Conservation (phyloP, 2,113 vertebrate genomes). For the Hucho hucho region DNA sequence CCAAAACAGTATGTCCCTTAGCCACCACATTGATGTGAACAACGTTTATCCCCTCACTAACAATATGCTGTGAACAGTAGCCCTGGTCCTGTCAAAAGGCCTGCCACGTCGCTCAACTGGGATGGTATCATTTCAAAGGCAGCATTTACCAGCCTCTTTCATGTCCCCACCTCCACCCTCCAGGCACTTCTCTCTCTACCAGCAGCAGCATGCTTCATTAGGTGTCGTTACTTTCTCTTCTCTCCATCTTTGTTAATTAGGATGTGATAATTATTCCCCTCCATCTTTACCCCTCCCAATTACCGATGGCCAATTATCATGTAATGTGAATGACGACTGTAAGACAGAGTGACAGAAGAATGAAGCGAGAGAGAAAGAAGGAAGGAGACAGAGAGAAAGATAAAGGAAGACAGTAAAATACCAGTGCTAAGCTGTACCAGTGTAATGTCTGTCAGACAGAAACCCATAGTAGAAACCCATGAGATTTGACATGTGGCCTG, state of each 20-base stretch:
- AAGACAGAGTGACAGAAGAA: conserved; percentile 53
- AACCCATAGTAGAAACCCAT: not conserved
- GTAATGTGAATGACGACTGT: conserved; percentile 61
- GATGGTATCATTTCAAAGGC: conserved; percentile 61
- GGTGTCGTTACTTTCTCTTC: conserved; percentile 58
- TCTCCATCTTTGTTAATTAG: conserved; percentile 69
- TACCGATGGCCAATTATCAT: conserved; percentile 70
- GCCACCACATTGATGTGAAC: too few species aligned
- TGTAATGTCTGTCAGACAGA: not conserved
- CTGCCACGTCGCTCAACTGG: conserved; percentile 47
- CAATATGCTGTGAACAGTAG: conserved; percentile 6
- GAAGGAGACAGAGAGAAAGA: conserved; percentile 28
- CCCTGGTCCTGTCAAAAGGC: conserved; percentile 17
- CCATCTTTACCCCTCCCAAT: conserved; percentile 65
- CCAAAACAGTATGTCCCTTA: too few species aligned
- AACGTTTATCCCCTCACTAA: not conserved
- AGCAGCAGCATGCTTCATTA: conserved; percentile 69
- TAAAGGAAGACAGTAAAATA: conserved; percentile 12
- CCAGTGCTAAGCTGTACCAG: not conserved
- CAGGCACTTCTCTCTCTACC: conserved; percentile 46
- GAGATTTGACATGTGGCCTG: not conserved
- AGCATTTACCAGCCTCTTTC: conserved; percentile 70
- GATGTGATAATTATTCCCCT: conserved; percentile 77
- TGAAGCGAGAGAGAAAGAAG: conserved; percentile 30
- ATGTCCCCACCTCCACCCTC: conserved; percentile 53